Conservation (phyloP, 2,797 vertebrate genomes). For the Danionella dracula region DNA sequence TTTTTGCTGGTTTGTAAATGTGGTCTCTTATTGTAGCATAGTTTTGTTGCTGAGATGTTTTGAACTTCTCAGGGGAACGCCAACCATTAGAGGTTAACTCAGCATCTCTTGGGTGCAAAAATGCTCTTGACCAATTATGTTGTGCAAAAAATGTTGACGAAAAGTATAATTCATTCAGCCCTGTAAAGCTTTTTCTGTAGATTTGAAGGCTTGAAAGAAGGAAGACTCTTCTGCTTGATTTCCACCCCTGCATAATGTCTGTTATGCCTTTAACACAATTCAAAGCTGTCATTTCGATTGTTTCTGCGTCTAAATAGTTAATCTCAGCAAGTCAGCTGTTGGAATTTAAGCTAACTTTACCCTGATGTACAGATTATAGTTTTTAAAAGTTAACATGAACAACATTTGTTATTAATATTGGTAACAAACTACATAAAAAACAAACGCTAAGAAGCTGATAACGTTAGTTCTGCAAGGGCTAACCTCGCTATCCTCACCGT, state of each 20-base stretch:
- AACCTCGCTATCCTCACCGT: no score
- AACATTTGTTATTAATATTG: no score
- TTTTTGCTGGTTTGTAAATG: slow-evolving; percentile 21
- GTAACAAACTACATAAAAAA: no score
- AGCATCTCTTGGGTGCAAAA: slow-evolving; percentile 49
- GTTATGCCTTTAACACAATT: no score
- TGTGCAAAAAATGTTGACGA: neutral
- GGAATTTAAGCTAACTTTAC: no score
- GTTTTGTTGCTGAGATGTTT: neutral
- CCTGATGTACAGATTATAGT: no score
- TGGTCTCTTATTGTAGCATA: neutral
- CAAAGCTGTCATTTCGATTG: no score
- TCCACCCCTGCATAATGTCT: neutral
- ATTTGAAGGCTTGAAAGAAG: neutral
- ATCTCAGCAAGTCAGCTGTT: no score
- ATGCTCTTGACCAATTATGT: slow-evolving; percentile 56
- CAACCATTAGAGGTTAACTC: slow-evolving; percentile 26
- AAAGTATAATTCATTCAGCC: neutral
- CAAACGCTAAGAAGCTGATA: no score
- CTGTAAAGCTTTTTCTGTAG: neutral
- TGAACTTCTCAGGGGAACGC: slow-evolving; percentile 22
- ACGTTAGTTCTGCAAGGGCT: no score
- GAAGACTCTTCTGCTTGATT: neutral
- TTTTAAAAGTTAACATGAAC: no score
- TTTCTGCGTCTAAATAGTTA: no score